A percentile compares a stretch with the other conserved stretches of the same genome.
Evolutionary conservation across 2,888 invertebrate species (phyloP).

Genomic region (Apocheima hispidaria): DNA sequence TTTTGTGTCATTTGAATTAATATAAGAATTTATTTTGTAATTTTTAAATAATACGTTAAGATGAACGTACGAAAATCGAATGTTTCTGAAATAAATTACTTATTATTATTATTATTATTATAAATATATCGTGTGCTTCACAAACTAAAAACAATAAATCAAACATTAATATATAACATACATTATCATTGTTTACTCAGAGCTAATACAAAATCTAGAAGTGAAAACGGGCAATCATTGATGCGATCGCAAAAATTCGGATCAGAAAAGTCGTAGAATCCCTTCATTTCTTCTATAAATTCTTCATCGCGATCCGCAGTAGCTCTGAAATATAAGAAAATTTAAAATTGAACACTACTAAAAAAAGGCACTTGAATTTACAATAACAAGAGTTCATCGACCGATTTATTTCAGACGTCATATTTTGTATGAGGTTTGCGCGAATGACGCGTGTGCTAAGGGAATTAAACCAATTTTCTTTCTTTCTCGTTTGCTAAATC

Average conservation of each 20-base stretch:
- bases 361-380: background rate
- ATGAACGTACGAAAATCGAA: no score
- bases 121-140: background rate
- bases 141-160: background rate
- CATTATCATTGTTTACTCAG: conserved; percentile 58
- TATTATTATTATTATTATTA: no score
- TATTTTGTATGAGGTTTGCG: background rate
- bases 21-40: no score
- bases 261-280: conserved; percentile 63
- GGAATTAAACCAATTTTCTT: no score
- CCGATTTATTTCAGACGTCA: background rate
- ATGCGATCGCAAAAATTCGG: conserved; percentile 63
- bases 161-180: background rate
- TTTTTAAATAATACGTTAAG: no score
- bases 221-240: conserved; percentile 71
- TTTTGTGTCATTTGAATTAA: no score
- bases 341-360: background rate
- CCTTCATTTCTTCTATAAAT: conserved; percentile 66
- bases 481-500: no score
- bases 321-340: conserved; percentile 59
- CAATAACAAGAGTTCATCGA: background rate
- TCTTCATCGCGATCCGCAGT: conserved; percentile 69
- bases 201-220: conserved; percentile 64
- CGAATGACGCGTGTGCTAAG: background rate
- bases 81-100: no score